These are phyloP conservation scores for Anabas testudineus DNA, from an alignment of 2,797 vertebrate species.

Conservation along the genomic window DNA sequence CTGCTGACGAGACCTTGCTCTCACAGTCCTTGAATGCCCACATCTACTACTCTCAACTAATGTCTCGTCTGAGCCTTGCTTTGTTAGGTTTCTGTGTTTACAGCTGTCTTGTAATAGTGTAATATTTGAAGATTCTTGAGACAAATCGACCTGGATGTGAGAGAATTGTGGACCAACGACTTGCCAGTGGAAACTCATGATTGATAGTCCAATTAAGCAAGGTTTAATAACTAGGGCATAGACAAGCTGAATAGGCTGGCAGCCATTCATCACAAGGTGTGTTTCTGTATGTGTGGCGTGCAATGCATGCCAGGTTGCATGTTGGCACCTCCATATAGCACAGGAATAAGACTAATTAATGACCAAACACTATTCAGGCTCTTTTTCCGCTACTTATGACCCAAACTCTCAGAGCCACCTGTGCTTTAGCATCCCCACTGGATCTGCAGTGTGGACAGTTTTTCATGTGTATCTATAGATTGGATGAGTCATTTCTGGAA, in stretches of 20 bases:
- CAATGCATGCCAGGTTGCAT: slow-evolving; percentile 43
- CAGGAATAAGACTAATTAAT: slow-evolving; percentile 67
- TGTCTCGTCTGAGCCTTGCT: slow-evolving; percentile 15
- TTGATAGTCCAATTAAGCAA: slow-evolving; percentile 84
- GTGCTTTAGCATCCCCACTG: slow-evolving; percentile 34
- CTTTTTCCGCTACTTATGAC: slow-evolving; percentile 40
- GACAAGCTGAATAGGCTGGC: slow-evolving; percentile 70
- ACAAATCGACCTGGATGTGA: slow-evolving; percentile 68
- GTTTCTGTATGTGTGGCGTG: slow-evolving; percentile 49
- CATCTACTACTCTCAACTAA: slow-evolving; percentile 30
- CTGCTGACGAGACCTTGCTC: slow-evolving; percentile 45
- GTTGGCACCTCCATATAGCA: slow-evolving; percentile 47
- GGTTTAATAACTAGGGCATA: slow-evolving; percentile 83
- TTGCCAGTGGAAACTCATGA: slow-evolving; percentile 72
- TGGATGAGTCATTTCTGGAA: slow-evolving; percentile 33
- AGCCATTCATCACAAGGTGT: slow-evolving; percentile 80
- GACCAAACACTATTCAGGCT: slow-evolving; percentile 51
- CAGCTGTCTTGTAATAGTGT: slow-evolving; percentile 34
- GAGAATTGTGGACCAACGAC: slow-evolving; percentile 60
- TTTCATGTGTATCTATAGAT: slow-evolving; percentile 43
- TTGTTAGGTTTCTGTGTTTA: slow-evolving; percentile 37
- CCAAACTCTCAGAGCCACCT: slow-evolving; percentile 40
- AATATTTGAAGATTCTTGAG: slow-evolving; percentile 64
- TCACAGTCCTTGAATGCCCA: slow-evolving; percentile 45
- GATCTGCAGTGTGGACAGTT: slow-evolving; percentile 23